Percentiles rank a stretch among this genome's conserved stretches.
phyloP scores from a whole-genome alignment of 2,113 vertebrate genomes.

The Struthidea cinerea region DNA sequence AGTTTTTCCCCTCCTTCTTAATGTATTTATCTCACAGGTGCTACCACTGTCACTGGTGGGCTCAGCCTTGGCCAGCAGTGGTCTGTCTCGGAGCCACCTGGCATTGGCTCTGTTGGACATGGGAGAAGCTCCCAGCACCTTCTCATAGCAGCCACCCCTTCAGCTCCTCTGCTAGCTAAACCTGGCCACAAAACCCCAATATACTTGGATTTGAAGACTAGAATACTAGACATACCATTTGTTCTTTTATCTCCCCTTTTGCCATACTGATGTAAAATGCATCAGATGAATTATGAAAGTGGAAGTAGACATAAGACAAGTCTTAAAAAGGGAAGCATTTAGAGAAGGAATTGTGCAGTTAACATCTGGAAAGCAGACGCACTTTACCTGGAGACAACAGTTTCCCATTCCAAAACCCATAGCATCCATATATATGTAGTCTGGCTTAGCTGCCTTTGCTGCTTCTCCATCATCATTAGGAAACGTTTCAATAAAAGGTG shows the following conservation, averaged over 20 bases:
- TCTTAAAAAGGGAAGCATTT: neutral
- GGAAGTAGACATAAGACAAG: neutral
- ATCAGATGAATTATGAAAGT: neutral
- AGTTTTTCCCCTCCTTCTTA: neutral
- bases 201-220: neutral
- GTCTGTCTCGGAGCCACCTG: neutral
- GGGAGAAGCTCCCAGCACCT: neutral
- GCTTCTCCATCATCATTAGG: conserved; percentile 87
- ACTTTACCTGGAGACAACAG: conserved; percentile 93
- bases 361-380: neutral
- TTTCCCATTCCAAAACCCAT: conserved; percentile 99
- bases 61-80: neutral
- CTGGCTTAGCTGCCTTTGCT: conserved; percentile 78
- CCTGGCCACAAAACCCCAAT: neutral
- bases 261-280: neutral
- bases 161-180: neutral
- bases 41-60: neutral
- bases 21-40: neutral
- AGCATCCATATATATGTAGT: conserved; percentile 97
- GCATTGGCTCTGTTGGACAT: neutral
- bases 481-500: conserved; percentile 89
- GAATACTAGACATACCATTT: neutral
- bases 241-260: neutral
- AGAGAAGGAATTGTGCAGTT: neutral
- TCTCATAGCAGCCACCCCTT: neutral